Evolutionary conservation across 2,797 vertebrate species (phyloP), one percentile per base, ranked within the genome.

Genomic region (Tangara arthus): DNA sequence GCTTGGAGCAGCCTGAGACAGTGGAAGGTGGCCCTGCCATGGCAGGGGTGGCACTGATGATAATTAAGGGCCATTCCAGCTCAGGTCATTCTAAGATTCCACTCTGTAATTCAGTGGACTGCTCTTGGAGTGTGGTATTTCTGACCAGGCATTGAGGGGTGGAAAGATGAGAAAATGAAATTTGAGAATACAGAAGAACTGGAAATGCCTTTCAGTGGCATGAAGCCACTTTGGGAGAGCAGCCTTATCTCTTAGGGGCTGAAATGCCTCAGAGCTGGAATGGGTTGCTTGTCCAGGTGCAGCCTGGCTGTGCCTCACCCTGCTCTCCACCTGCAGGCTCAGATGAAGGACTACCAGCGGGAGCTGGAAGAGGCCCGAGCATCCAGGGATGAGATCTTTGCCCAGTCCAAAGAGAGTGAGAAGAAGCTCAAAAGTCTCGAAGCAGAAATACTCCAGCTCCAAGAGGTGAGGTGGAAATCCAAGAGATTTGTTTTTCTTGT

Each of bases 271-370:
- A 50, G 57, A 73, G 71, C n/a, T 72, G 3, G 79, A 28, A 30
- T 17, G 49, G 49, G 28, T 44, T 47, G 47, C 1, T 8, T 56
- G 39, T 46, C 30, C 44, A 83, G 15, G 8, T 7, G 14, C 56
- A 65, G 11, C 30, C 8, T 65, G 68, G n/a, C 47, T 77, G 55
- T 12, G 32, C 30, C 44, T 47, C 39, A 47, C 68, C 64, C 66
- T 66, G 46, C 52, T 71, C 46, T 35, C 46, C 7, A 65, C 49
- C 78, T 70, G 30, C 97, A 99, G 99, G 98, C 99, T 69, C 99
- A 99, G 89, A 99, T 99, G 99, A 99, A 99, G 92, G 99, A 99
- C 93, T 99, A 99, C 86, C 99, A 99, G 78, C 98, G 99, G 84
- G 99, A 99, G 97, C 95, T 99, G 92, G 99, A 99, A 86, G 99